Percentiles rank a stretch among this genome's conserved stretches.
Conservation (phyloP, 2,888 invertebrate genomes). For the Dynastes maya region DNA sequence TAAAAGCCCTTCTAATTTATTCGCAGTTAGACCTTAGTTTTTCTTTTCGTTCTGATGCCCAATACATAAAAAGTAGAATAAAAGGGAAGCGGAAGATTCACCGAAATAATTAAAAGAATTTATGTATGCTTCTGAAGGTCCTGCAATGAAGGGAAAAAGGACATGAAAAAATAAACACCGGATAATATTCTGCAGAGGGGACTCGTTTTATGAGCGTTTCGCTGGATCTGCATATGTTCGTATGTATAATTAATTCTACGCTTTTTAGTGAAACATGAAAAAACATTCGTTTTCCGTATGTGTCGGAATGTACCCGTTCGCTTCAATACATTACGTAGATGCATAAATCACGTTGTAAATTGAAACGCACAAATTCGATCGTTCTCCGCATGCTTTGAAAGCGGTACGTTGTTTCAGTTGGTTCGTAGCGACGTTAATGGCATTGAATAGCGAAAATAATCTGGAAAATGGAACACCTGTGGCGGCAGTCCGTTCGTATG, state of each 20-base stretch:
- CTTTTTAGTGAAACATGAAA: conserved; percentile 2
- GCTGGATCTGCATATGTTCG: conserved; percentile 7
- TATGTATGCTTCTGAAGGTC: too few species aligned
- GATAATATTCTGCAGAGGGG: neutral
- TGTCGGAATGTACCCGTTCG: neutral
- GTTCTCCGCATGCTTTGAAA: conserved; percentile 20
- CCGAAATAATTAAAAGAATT: too few species aligned
- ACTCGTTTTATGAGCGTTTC: neutral
- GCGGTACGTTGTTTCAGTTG: conserved; percentile 10
- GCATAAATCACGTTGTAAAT: neutral
- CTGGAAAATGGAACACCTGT: conserved; percentile 42
- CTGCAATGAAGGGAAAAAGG: too few species aligned
- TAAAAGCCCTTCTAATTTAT: too few species aligned
- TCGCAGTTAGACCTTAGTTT: too few species aligned
- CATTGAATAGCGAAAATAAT: conserved; percentile 17
- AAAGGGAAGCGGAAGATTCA: too few species aligned
- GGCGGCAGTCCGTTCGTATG: conserved; percentile 5
- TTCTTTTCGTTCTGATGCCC: too few species aligned
- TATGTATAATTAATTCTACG: conserved; percentile 2
- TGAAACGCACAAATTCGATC: neutral
- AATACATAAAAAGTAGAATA: too few species aligned
- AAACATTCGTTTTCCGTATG: conserved; percentile 4
- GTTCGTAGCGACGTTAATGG: conserved; percentile 9
- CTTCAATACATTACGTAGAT: neutral
- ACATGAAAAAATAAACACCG: too few species aligned